Percentiles rank a stretch among this genome's conserved stretches.
phyloP scores from a whole-genome alignment of 1,140 invertebrate species.

The Rhagoletis pomonella region DNA sequence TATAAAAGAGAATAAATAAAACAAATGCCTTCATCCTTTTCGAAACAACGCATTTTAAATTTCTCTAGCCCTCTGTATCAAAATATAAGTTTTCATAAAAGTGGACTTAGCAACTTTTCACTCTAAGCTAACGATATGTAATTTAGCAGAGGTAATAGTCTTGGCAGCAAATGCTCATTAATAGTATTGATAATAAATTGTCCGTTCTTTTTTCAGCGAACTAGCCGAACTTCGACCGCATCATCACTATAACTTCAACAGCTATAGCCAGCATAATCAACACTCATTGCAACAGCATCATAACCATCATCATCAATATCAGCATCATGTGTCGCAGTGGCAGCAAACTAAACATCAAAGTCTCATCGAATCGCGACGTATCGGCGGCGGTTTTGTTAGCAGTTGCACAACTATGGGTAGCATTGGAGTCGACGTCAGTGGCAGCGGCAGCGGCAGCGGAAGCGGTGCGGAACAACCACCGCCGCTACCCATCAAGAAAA shows the following conservation, averaged over 20 bases:
- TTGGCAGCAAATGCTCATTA: too few relatives aligned
- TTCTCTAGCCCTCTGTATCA: too few relatives aligned
- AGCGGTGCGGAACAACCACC: conserved; percentile 80
- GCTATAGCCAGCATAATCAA: conserved; percentile 55
- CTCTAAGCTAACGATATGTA: too few relatives aligned
- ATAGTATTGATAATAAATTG: too few relatives aligned
- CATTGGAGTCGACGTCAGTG: conserved; percentile 48
- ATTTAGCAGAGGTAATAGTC: too few relatives aligned
- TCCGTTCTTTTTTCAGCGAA: conserved; percentile 58
- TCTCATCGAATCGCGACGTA: conserved; percentile 66
- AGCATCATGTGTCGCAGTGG: conserved; percentile 60
- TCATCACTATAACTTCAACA: conserved; percentile 54
- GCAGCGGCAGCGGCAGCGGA: conserved; percentile 59
- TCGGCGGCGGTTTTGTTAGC: conserved; percentile 12
- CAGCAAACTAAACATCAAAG: conserved; percentile 70
- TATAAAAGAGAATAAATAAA: too few relatives aligned
- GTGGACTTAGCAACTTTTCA: too few relatives aligned
- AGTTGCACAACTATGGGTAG: conserved; percentile 33
- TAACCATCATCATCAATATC: conserved; percentile 61
- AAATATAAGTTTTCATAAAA: too few relatives aligned
- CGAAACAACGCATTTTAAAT: too few relatives aligned
- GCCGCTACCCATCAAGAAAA: conserved; percentile 92
- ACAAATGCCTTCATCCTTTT: too few relatives aligned
- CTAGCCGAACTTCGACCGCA: conserved; percentile 64
- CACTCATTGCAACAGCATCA: conserved; percentile 37